Base-by-base conservation (phyloP, 1,140 invertebrate species). In the Theocolax elegans region DNA sequence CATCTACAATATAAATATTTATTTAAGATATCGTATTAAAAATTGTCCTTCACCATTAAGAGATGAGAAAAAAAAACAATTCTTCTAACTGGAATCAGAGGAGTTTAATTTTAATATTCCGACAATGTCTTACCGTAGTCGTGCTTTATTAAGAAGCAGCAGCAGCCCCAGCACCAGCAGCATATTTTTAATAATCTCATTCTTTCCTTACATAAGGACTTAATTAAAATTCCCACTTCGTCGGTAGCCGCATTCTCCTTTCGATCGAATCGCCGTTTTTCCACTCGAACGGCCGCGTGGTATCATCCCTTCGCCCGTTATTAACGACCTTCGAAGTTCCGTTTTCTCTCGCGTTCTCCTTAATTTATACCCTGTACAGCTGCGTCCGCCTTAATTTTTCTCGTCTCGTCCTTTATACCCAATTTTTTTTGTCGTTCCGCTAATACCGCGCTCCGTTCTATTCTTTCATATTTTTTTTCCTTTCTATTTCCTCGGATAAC, bases 101-200 rank as follows among this genome's bases (percentile, higher is more conserved):
- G 44, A 31, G 29, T 31, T 31, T 21, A 31, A 48, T 35, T 63
- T 63, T 63, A 35, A 63, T 63, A 63, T 63, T 31, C 53, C 25
- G n/a, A 8, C 15, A 15, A 6, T 15, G 29, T 56, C 29, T 4
- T 3, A n/a, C n/a, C 49, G 17, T 38, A 8, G 53, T 38, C 29
- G 12, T 17, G 6, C 29, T 29, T 53, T 25, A 15, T 21, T 53
- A 48, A 48, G 19, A 6, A 42, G 56, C 3, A 17, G 56, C 17
- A 40, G 31, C 42, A 15, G n/a, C n/a, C n/a, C n/a, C n/a, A n/a
- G n/a, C n/a, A n/a, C n/a, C n/a, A n/a, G n/a, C n/a, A n/a, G n/a
- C n/a, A n/a, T n/a, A 42, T 42, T 53, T 65, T 65, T 64, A 51
- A 38, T 64, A 64, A 48, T 31, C 44, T 64, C 51, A 51, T 51